phyloP scores from a whole-genome alignment of 2,888 invertebrate species.

The Cylloceria caligata region DNA sequence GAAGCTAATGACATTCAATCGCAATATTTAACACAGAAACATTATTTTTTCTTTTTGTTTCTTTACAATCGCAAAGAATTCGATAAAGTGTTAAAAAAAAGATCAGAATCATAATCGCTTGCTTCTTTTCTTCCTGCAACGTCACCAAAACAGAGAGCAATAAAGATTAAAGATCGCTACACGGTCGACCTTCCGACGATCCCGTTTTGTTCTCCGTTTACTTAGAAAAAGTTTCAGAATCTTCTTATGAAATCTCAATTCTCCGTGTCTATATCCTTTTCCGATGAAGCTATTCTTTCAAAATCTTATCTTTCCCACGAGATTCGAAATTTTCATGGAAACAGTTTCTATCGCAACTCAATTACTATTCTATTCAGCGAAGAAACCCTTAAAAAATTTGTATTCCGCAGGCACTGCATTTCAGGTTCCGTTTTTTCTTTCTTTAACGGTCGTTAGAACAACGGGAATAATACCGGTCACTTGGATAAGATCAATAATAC shows the following conservation, averaged over 20 bases:
- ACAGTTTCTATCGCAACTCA: constrained; percentile 1
- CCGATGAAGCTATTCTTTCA: constrained; percentile 43
- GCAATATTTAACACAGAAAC: no score
- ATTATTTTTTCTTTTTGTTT: no score
- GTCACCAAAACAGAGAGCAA: constrained; percentile 58
- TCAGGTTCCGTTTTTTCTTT: background rate
- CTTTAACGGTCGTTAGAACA: constrained; percentile 22
- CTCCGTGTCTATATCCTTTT: constrained; percentile 12
- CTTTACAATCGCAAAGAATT: background rate
- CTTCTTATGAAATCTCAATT: constrained; percentile 41
- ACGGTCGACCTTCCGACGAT: background rate
- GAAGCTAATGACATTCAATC: no score
- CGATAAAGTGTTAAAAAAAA: background rate
- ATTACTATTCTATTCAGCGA: constrained; percentile 31
- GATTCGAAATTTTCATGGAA: constrained; percentile 34
- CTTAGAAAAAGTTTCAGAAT: constrained; percentile 24
- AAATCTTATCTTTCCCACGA: constrained; percentile 35
- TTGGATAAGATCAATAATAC: background rate
- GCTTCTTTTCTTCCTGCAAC: constrained; percentile 45
- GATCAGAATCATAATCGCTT: constrained; percentile 56
- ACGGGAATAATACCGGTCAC: constrained; percentile 1
- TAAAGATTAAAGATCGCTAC: constrained; percentile 51
- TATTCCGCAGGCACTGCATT: constrained; percentile 16
- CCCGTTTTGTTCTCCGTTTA: constrained; percentile 9
- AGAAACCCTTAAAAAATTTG: constrained; percentile 41